Evolutionary conservation across 2,888 invertebrate species (phyloP).

Genomic region (Caenorhabditis panamensis): DNA sequence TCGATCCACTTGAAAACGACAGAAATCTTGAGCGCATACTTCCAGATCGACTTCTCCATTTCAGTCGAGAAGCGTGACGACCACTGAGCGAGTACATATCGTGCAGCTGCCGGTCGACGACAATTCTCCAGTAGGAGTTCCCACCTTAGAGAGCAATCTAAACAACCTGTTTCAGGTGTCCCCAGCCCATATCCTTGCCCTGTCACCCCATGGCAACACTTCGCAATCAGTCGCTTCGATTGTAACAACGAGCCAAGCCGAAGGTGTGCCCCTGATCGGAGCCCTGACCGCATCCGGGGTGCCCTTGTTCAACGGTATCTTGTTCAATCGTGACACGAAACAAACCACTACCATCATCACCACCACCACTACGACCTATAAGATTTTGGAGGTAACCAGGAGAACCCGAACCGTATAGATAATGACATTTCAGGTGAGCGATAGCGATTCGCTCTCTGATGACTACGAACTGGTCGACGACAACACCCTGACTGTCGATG

Average conservation of each 20-base stretch:
- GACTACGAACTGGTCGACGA: conserved; percentile 70
- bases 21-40: too few species aligned
- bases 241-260: conserved; percentile 72
- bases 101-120: conserved; percentile 75
- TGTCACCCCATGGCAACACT: conserved; percentile 77
- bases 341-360: conserved; percentile 80
- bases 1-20: too few species aligned
- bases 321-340: conserved; percentile 70
- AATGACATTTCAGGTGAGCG: conserved; percentile 58
- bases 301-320: conserved; percentile 75
- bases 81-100: conserved; percentile 79
- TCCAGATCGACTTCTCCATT: conserved; percentile 71
- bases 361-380: conserved; percentile 80
- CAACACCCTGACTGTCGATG: conserved; percentile 69
- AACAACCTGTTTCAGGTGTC: conserved; percentile 55
- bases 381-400: conserved; percentile 65
- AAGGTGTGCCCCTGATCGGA: conserved; percentile 72
- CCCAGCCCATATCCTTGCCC: conserved; percentile 70
- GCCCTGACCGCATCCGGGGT: conserved; percentile 75
- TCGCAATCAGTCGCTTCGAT: conserved; percentile 74
- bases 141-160: background rate
- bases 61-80: conserved; percentile 79
- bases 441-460: conserved; percentile 66
- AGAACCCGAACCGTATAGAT: background rate
- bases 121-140: conserved; percentile 43